Conservation (phyloP, 2,113 vertebrate species). For the Oreochromis aureus region DNA sequence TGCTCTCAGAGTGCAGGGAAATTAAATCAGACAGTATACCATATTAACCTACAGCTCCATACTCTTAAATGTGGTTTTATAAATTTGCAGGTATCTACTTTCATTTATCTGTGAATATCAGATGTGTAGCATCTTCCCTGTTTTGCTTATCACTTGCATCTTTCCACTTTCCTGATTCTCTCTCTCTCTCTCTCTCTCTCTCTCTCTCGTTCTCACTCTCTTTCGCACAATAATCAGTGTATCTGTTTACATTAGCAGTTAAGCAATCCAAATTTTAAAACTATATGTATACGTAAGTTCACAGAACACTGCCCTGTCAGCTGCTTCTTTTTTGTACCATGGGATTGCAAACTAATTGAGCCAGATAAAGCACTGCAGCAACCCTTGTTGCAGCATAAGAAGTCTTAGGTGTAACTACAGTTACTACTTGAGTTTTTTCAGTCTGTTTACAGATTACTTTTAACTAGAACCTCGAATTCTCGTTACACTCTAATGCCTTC, state of each 20-base stretch:
- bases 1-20: neutral
- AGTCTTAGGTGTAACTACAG: neutral
- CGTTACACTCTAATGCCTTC: neutral
- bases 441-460: neutral
- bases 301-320: neutral
- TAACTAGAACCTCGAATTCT: neutral
- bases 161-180: neutral
- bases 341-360: neutral
- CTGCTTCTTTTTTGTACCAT: neutral
- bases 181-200: neutral
- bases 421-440: neutral
- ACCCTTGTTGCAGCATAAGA: neutral
- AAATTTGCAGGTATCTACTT: neutral
- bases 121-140: neutral
- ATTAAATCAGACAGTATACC: neutral
- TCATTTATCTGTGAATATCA: neutral
- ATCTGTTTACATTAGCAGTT: neutral
- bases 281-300: neutral
- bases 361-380: neutral
- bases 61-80: neutral
- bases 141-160: neutral
- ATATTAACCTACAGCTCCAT: neutral
- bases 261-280: neutral
- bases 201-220: neutral
- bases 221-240: neutral